Percentiles rank a stretch among this genome's conserved stretches.
These are phyloP conservation scores for Noctua janthe DNA, from an alignment of 2,888 invertebrate genomes.

Conservation along the genomic window DNA sequence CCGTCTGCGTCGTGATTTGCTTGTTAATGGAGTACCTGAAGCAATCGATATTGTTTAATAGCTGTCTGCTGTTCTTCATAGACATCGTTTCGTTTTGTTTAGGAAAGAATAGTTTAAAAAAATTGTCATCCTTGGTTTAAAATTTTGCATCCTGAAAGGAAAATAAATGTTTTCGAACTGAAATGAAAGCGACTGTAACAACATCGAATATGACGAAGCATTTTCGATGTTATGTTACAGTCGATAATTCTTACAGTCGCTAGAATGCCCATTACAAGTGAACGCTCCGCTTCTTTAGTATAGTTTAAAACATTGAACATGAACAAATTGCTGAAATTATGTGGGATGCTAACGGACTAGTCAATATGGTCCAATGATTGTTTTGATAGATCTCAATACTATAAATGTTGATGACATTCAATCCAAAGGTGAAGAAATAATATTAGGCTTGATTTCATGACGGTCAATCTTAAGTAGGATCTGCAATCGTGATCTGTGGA, in stretches of 20 bases:
- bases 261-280: not conserved
- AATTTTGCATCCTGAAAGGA: not conserved
- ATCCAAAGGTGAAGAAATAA: not conserved
- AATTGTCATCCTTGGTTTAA: not conserved
- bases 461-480: not conserved
- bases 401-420: not conserved
- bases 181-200: too few species aligned
- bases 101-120: not conserved
- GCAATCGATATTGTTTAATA: slow-evolving; percentile 67
- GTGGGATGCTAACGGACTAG: not conserved
- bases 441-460: not conserved
- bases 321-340: not conserved
- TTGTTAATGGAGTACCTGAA: slow-evolving; percentile 72
- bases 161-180: not conserved
- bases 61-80: slow-evolving; percentile 45
- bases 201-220: too few species aligned
- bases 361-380: not conserved
- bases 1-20: slow-evolving; percentile 76
- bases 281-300: not conserved
- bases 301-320: too few species aligned
- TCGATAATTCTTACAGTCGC: not conserved
- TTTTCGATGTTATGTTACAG: not conserved
- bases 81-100: slow-evolving; percentile 3
- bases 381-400: not conserved
- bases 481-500: slow-evolving; percentile 5